These are phyloP conservation scores for Tetramorium bicarinatum DNA, from an alignment of 2,888 invertebrate species.

Conservation along the genomic window DNA sequence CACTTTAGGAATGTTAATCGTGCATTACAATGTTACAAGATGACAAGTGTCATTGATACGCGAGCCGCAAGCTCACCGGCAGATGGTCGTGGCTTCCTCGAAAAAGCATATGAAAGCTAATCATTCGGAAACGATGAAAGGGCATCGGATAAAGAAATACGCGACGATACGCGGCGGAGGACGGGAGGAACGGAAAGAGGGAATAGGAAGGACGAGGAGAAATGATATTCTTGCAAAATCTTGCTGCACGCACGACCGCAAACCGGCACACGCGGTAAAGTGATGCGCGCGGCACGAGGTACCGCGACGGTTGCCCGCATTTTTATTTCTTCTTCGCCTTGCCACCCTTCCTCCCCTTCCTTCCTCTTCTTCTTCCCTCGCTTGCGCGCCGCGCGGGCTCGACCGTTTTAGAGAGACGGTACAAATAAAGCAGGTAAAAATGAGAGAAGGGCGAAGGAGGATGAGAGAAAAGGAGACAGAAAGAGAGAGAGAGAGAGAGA, in stretches of 20 bases:
- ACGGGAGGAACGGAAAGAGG: neutral
- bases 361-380: neutral
- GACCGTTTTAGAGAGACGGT: slow-evolving; percentile 48
- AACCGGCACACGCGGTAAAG: slow-evolving; percentile 50
- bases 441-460: slow-evolving; percentile 1
- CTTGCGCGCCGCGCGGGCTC: slow-evolving; percentile 23
- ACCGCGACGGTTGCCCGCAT: slow-evolving; percentile 39
- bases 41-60: neutral
- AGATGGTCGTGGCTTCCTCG: slow-evolving; percentile 18
- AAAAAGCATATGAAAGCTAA: slow-evolving; percentile 15
- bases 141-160: slow-evolving; percentile 23
- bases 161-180: neutral
- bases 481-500: neutral
- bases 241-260: slow-evolving; percentile 52
- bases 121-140: slow-evolving; percentile 43
- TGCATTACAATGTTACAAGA: neutral
- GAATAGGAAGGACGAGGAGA: slow-evolving; percentile 9
- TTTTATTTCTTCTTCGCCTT: slow-evolving; percentile 28
- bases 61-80: slow-evolving; percentile 4
- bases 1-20: neutral
- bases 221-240: slow-evolving; percentile 43
- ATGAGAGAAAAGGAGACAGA: neutral
- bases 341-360: neutral
- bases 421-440: slow-evolving; percentile 40
- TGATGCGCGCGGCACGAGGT: slow-evolving; percentile 46